phyloP scores from a whole-genome alignment of 1,140 invertebrate species.

The Danaus plexippus region DNA sequence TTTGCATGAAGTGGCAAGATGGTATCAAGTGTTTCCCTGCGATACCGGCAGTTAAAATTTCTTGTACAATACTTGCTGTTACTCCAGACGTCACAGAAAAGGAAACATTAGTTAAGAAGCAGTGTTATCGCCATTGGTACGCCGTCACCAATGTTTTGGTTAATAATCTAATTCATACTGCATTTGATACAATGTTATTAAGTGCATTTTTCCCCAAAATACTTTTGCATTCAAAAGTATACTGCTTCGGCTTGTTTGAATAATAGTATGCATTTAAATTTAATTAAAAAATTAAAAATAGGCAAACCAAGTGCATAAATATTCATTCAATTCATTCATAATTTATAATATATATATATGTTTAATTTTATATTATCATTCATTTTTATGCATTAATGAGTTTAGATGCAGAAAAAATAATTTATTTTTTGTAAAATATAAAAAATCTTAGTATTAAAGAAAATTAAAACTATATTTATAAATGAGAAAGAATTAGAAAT shows the following conservation, averaged over 20 bases:
- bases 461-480: slow-evolving; percentile 27
- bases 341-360: slow-evolving; percentile 24
- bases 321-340: slow-evolving; percentile 42
- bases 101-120: slow-evolving; percentile 38
- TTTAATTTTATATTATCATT: slow-evolving; percentile 40
- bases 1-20: slow-evolving; percentile 19
- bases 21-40: slow-evolving; percentile 1
- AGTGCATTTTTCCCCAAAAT: slow-evolving; percentile 55
- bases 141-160: slow-evolving; percentile 51
- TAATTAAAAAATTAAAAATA: slow-evolving; percentile 42
- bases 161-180: slow-evolving; percentile 52
- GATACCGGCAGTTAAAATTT: slow-evolving; percentile 11
- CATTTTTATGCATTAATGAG: slow-evolving; percentile 45
- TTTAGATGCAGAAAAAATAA: slow-evolving; percentile 22
- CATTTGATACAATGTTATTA: slow-evolving; percentile 51
- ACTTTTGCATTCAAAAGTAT: slow-evolving; percentile 51
- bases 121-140: slow-evolving; percentile 62
- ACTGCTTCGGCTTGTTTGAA: slow-evolving; percentile 51
- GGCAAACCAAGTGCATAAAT: slow-evolving; percentile 58
- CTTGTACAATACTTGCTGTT: slow-evolving; percentile 1
- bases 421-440: slow-evolving; percentile 20
- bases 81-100: background rate
- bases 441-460: slow-evolving; percentile 12
- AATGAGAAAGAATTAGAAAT: slow-evolving; percentile 46
- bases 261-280: slow-evolving; percentile 57